These are phyloP conservation scores for Cerceris ruficornis DNA, from an alignment of 2,888 invertebrate species.

Conservation along the genomic window DNA sequence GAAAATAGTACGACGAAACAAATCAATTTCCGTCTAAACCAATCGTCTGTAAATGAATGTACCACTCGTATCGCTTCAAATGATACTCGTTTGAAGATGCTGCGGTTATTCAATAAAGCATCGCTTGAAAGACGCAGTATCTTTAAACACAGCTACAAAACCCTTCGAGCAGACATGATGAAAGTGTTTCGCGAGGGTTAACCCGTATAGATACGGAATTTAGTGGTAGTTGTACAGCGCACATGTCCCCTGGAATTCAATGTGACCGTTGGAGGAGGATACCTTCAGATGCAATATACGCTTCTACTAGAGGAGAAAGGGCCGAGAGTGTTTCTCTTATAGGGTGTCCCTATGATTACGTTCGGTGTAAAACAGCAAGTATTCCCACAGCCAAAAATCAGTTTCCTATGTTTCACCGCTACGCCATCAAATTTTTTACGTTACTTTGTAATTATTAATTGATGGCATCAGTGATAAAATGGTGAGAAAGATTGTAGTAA, in stretches of 20 bases:
- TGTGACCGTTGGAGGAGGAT: constrained; percentile 56
- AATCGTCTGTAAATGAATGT: no score
- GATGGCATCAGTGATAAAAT: no score
- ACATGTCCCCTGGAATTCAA: constrained; percentile 58
- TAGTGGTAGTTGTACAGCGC: constrained; percentile 44
- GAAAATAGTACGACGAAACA: no score
- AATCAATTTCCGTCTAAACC: no score
- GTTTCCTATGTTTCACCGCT: no score
- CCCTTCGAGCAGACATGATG: constrained; percentile 14
- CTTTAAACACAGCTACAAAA: not conserved
- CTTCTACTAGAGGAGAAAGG: constrained; percentile 46
- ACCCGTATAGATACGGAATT: constrained; percentile 31
- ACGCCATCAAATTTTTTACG: no score
- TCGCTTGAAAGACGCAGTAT: constrained; percentile 27
- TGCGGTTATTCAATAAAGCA: not conserved
- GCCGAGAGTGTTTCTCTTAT: constrained; percentile 30
- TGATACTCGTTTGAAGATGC: not conserved
- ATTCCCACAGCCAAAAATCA: not conserved
- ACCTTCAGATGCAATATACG: constrained; percentile 64
- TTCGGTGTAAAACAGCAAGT: constrained; percentile 14
- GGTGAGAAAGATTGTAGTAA: no score
- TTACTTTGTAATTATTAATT: no score
- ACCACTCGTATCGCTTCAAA: no score
- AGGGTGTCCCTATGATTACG: not conserved
- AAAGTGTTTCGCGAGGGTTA: constrained; percentile 20